Evolutionary conservation across 64 coral and sea anemone genomes (phyloP).

Genomic region (Montipora capricornis): DNA sequence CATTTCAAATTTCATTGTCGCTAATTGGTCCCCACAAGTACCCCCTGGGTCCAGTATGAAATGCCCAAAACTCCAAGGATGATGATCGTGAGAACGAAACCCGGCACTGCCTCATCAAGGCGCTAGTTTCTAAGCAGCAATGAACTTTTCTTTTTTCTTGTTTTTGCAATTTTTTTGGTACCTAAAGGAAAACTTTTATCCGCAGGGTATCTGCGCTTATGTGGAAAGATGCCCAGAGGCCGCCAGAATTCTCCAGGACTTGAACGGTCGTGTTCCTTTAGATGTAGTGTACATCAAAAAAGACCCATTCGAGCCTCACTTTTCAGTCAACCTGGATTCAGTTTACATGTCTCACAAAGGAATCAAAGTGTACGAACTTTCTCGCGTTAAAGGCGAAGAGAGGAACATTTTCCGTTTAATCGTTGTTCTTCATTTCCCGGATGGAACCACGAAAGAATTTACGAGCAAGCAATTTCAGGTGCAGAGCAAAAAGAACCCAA

Average conservation of each 20-base stretch:
- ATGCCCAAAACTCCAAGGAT: too few relatives aligned
- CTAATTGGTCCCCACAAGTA: too few relatives aligned
- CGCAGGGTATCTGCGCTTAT: constrained; percentile 70
- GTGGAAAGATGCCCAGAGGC: constrained; percentile 87
- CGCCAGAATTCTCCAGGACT: constrained; percentile 85
- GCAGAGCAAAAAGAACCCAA: constrained; percentile 65
- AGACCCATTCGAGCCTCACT: constrained; percentile 45
- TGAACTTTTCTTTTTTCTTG: too few relatives aligned
- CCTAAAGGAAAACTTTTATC: background rate
- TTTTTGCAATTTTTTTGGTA: background rate
- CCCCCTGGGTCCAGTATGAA: too few relatives aligned
- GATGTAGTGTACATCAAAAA: constrained; percentile 68
- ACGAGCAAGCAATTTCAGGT: constrained; percentile 79
- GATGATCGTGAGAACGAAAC: too few relatives aligned
- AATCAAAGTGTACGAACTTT: constrained; percentile 91
- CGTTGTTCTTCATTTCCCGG: constrained; percentile 71
- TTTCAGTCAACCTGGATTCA: constrained; percentile 89
- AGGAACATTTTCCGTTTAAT: constrained; percentile 86
- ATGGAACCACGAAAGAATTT: constrained; percentile 84
- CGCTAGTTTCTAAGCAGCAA: too few relatives aligned
- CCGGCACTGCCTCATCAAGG: too few relatives aligned
- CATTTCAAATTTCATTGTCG: too few relatives aligned
- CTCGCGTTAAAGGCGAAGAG: constrained; percentile 88
- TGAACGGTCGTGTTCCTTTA: constrained; percentile 78
- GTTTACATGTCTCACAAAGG: constrained; percentile 77